Conservation (phyloP, 2,113 vertebrate species). For the Peromyscus polionotus region DNA sequence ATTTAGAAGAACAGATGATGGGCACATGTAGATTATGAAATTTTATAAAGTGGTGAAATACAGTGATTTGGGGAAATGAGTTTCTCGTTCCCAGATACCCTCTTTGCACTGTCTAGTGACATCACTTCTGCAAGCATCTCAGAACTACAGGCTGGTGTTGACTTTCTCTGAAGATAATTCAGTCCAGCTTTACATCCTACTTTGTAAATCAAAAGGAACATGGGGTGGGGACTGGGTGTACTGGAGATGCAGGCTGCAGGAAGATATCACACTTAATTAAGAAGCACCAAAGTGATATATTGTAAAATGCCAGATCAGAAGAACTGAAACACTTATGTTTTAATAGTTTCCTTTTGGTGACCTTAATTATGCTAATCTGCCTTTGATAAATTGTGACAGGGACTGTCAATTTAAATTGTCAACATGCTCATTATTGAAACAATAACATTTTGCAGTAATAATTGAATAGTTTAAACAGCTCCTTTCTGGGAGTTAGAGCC, state of each 20-base stretch:
- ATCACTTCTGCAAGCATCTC: not conserved
- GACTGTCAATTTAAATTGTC: constrained; percentile 76
- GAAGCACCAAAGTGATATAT: constrained; percentile 54
- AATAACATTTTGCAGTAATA: constrained; percentile 69
- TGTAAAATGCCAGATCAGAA: constrained; percentile 77
- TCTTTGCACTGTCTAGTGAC: constrained; percentile 25
- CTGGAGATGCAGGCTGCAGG: constrained; percentile 54
- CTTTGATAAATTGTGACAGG: constrained; percentile 76
- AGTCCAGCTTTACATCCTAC: constrained; percentile 23
- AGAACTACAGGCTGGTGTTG: not conserved
- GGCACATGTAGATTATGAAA: not conserved
- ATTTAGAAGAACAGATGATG: not conserved
- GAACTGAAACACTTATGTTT: constrained; percentile 81
- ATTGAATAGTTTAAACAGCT: constrained; percentile 61
- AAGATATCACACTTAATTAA: constrained; percentile 80
- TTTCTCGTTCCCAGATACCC: not conserved
- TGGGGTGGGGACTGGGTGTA: not conserved
- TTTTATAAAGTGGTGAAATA: not conserved
- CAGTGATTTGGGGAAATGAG: not conserved
- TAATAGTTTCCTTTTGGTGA: constrained; percentile 82
- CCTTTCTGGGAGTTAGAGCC: not conserved
- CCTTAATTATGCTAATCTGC: constrained; percentile 74
- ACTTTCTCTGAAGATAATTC: constrained; percentile 70
- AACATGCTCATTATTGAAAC: constrained; percentile 76
- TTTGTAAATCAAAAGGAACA: constrained; percentile 70